Conservation (phyloP, 1,140 invertebrate genomes). For the Proctacanthus coquilletti region DNA sequence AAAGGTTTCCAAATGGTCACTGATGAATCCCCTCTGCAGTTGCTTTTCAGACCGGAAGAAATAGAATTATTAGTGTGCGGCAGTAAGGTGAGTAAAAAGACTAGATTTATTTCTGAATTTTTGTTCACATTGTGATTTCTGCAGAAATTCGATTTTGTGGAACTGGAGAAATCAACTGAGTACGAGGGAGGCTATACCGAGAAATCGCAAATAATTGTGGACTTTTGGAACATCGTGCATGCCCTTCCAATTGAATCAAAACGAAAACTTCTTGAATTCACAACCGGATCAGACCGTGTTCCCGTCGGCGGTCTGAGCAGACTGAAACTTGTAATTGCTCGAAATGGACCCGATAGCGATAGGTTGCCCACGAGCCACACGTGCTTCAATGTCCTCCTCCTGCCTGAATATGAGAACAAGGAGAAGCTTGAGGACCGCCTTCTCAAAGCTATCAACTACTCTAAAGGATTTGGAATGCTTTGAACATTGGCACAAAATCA, state of each 20-base stretch:
- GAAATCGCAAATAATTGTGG: slow-evolving; percentile 66
- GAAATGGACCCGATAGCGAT: slow-evolving; percentile 64
- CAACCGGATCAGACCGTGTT: slow-evolving; percentile 88
- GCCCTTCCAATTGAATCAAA: slow-evolving; percentile 67
- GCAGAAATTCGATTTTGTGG: slow-evolving; percentile 70
- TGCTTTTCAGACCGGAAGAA: slow-evolving; percentile 85
- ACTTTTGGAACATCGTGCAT: slow-evolving; percentile 95
- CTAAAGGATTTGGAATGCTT: slow-evolving; percentile 74
- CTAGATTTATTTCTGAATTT: slow-evolving; percentile 6
- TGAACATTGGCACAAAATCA: too few species aligned
- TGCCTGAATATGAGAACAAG: slow-evolving; percentile 75
- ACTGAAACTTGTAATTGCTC: slow-evolving; percentile 67
- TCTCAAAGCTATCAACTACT: slow-evolving; percentile 78
- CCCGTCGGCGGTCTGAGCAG: slow-evolving; percentile 84
- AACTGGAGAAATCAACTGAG: slow-evolving; percentile 77
- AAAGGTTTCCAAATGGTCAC: slow-evolving; percentile 85
- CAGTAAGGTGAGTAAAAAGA: slow-evolving; percentile 62
- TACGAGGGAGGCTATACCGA: slow-evolving; percentile 85
- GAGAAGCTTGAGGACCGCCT: slow-evolving; percentile 76
- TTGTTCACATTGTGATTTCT: slow-evolving; percentile 10
- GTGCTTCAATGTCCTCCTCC: slow-evolving; percentile 87
- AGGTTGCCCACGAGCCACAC: slow-evolving; percentile 77
- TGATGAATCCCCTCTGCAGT: slow-evolving; percentile 63
- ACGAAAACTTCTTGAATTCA: slow-evolving; percentile 80
- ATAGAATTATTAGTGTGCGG: slow-evolving; percentile 73